Conservation (phyloP, 1,140 invertebrate genomes). For the Zeugodacus cucurbitae region DNA sequence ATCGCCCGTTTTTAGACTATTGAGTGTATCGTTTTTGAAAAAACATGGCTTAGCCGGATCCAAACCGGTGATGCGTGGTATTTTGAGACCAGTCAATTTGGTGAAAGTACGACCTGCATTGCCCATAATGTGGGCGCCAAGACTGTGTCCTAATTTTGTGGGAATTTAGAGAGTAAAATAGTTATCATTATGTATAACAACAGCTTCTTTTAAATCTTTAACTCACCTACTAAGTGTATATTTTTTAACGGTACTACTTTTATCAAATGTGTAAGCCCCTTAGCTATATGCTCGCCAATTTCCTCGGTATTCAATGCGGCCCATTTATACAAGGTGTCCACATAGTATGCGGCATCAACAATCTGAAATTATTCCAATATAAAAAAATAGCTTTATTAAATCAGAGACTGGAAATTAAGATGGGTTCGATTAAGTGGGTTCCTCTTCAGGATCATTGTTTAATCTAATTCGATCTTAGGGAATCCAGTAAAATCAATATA, state of each 20-base stretch:
- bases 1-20: slow-evolving; percentile 69
- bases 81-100: slow-evolving; percentile 54
- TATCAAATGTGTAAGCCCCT: slow-evolving; percentile 52
- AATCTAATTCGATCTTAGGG: no score
- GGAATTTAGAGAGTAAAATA: neutral
- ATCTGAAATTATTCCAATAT: slow-evolving; percentile 42
- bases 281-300: slow-evolving; percentile 56
- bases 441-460: no score
- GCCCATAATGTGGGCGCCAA: slow-evolving; percentile 70
- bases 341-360: slow-evolving; percentile 57
- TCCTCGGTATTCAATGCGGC: slow-evolving; percentile 61
- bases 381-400: no score
- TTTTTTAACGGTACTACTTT: slow-evolving; percentile 54
- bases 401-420: no score
- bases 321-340: slow-evolving; percentile 64
- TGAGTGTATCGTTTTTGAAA: slow-evolving; percentile 65
- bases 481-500: no score
- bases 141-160: slow-evolving; percentile 50
- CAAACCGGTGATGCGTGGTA: slow-evolving; percentile 73
- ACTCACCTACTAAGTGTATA: slow-evolving; percentile 59
- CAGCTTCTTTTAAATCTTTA: neutral
- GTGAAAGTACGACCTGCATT: slow-evolving; percentile 60
- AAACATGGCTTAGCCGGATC: slow-evolving; percentile 80
- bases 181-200: neutral
- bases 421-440: no score